These are phyloP conservation scores for Euborellia annulipes DNA, from an alignment of 1,140 invertebrate genomes.

Conservation along the genomic window DNA sequence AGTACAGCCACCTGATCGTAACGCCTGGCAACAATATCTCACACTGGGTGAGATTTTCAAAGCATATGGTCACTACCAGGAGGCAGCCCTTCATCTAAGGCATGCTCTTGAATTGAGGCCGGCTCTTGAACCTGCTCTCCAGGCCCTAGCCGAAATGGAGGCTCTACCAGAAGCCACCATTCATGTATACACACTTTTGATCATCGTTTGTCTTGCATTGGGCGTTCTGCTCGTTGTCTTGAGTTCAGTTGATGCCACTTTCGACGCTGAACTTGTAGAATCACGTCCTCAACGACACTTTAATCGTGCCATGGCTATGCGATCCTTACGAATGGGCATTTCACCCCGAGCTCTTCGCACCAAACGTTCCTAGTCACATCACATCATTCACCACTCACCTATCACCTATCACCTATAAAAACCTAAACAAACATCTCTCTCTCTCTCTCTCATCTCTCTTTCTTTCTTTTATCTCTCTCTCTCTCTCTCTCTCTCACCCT, in stretches of 20 bases:
- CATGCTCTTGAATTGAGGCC: slow-evolving; percentile 68
- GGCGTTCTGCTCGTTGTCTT: slow-evolving; percentile 65
- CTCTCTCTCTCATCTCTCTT: too few relatives aligned
- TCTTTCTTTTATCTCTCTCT: too few relatives aligned
- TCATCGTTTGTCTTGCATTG: slow-evolving; percentile 66
- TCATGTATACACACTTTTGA: slow-evolving; percentile 66
- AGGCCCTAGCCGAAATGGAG: slow-evolving; percentile 62
- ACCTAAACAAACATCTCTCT: too few relatives aligned
- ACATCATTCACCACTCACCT: too few relatives aligned
- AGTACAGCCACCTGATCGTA: slow-evolving; percentile 62
- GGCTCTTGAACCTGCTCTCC: slow-evolving; percentile 59
- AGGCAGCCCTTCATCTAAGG: slow-evolving; percentile 61
- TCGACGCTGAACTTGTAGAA: slow-evolving; percentile 30
- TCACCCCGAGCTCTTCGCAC: slow-evolving; percentile 29
- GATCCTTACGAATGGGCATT: slow-evolving; percentile 42
- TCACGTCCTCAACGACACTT: slow-evolving; percentile 45
- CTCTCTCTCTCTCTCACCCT: too few relatives aligned
- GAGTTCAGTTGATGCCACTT: slow-evolving; percentile 46
- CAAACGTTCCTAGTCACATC: too few relatives aligned
- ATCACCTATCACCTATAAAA: too few relatives aligned
- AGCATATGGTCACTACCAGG: slow-evolving; percentile 70
- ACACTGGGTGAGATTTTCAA: slow-evolving; percentile 72
- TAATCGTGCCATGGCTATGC: slow-evolving; percentile 72
- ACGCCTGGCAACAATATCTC: slow-evolving; percentile 80
- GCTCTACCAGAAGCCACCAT: slow-evolving; percentile 51